Conservation (phyloP, 2,888 invertebrate genomes). For the Cyaniris semiargus region DNA sequence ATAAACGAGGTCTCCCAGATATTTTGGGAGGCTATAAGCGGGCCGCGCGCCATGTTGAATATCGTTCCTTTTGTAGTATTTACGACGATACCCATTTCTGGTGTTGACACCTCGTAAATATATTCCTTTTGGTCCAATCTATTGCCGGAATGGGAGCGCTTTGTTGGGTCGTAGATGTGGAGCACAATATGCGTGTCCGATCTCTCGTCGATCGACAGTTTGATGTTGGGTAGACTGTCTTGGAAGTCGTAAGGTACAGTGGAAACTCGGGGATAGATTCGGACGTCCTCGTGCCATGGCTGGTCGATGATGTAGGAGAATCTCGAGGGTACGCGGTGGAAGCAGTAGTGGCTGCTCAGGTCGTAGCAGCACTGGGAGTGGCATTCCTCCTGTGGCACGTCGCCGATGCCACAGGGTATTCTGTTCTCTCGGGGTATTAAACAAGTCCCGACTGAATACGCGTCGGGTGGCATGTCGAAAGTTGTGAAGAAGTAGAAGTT, state of each 20-base stretch:
- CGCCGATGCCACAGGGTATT: slow-evolving; percentile 63
- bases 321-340: slow-evolving; percentile 75
- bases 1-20: slow-evolving; percentile 83
- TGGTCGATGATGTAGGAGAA: slow-evolving; percentile 68
- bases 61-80: slow-evolving; percentile 58
- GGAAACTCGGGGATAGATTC: slow-evolving; percentile 57
- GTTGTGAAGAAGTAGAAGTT: slow-evolving; percentile 54
- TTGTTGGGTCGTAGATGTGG: slow-evolving; percentile 57
- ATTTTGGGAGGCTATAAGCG: slow-evolving; percentile 79
- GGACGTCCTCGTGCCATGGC: slow-evolving; percentile 58
- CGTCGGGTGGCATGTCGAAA: slow-evolving; percentile 58
- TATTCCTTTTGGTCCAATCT: slow-evolving; percentile 56
- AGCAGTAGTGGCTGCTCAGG: slow-evolving; percentile 62
- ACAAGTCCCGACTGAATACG: slow-evolving; percentile 67
- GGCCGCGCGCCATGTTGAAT: slow-evolving; percentile 78
- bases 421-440: slow-evolving; percentile 54
- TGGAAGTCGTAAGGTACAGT: slow-evolving; percentile 58
- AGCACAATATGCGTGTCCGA: slow-evolving; percentile 61
- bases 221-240: slow-evolving; percentile 52
- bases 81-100: slow-evolving; percentile 58
- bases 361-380: slow-evolving; percentile 77
- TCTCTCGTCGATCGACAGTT: slow-evolving; percentile 62
- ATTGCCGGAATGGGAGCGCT: slow-evolving; percentile 46
- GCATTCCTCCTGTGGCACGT: slow-evolving; percentile 58
- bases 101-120: slow-evolving; percentile 53